These are phyloP conservation scores for Hippolais icterina DNA, from an alignment of 2,113 vertebrate genomes.

Conservation along the genomic window DNA sequence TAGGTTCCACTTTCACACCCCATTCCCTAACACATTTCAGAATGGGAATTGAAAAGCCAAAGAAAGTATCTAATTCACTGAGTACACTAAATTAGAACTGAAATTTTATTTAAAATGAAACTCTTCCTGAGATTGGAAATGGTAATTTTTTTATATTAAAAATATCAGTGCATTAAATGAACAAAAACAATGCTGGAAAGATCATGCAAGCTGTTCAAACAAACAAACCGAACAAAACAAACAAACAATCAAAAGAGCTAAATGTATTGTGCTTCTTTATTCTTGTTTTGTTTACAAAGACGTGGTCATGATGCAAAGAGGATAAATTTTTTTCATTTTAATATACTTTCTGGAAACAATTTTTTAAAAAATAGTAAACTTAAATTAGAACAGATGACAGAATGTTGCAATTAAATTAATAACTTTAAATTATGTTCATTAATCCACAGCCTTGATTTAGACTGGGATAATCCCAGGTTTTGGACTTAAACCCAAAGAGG, in stretches of 20 bases:
- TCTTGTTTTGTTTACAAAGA: not conserved
- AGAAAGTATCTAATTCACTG: not conserved
- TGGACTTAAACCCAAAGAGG: conserved; percentile 56
- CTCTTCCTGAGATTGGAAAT: not conserved
- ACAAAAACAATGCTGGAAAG: not conserved
- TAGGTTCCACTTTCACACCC: not conserved
- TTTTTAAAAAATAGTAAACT: not conserved
- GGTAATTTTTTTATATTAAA: not conserved
- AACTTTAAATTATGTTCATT: conserved; percentile 62
- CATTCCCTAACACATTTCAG: not conserved
- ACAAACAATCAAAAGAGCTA: not conserved
- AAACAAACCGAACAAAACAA: not conserved
- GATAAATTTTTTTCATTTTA: not conserved
- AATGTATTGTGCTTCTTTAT: not conserved
- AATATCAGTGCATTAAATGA: not conserved
- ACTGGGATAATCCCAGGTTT: conserved; percentile 66
- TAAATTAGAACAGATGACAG: conserved; percentile 24
- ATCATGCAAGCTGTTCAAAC: not conserved
- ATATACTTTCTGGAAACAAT: not conserved
- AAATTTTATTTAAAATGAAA: not conserved
- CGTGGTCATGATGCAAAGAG: not conserved
- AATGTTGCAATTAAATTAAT: conserved; percentile 56
- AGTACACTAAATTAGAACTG: not conserved
- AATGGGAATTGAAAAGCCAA: not conserved
- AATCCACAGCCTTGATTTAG: conserved; percentile 53